phyloP scores from a whole-genome alignment of 2,888 invertebrate species.

The Drosophila monieri region DNA sequence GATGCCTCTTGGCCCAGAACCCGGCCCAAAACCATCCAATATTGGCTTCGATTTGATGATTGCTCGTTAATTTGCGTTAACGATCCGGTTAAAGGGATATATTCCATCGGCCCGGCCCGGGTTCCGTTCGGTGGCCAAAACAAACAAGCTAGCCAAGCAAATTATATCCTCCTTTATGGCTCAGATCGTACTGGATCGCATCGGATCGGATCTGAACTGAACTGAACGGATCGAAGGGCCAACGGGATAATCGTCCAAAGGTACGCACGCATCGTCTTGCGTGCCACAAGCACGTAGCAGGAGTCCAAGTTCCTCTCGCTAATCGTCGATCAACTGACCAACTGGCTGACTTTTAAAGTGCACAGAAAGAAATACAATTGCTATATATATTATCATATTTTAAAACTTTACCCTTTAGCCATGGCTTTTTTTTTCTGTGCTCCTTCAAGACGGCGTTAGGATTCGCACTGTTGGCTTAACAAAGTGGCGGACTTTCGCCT shows the following conservation, averaged over 20 bases:
- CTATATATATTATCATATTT: neutral
- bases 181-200: conserved; percentile 17
- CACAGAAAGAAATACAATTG: conserved; percentile 1
- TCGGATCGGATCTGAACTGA: neutral
- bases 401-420: no score
- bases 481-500: conserved; percentile 41
- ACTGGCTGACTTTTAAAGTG: conserved; percentile 32
- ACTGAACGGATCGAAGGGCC: conserved; percentile 44
- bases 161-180: conserved; percentile 78
- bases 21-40: conserved; percentile 26
- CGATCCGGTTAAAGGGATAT: conserved; percentile 54
- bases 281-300: conserved; percentile 74
- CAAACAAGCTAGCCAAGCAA: conserved; percentile 72
- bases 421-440: conserved; percentile 5
- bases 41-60: conserved; percentile 79
- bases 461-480: conserved; percentile 76
- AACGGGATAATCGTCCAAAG: conserved; percentile 71
- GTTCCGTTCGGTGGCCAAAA: conserved; percentile 37
- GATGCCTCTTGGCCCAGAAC: conserved; percentile 28
- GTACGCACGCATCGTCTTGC: conserved; percentile 77
- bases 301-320: conserved; percentile 29
- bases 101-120: conserved; percentile 11
- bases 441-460: conserved; percentile 59
- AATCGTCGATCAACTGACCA: conserved; percentile 34
- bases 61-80: conserved; percentile 80